Base-by-base conservation (phyloP, 1,140 invertebrate genomes). In the Chlorops oryzae region DNA sequence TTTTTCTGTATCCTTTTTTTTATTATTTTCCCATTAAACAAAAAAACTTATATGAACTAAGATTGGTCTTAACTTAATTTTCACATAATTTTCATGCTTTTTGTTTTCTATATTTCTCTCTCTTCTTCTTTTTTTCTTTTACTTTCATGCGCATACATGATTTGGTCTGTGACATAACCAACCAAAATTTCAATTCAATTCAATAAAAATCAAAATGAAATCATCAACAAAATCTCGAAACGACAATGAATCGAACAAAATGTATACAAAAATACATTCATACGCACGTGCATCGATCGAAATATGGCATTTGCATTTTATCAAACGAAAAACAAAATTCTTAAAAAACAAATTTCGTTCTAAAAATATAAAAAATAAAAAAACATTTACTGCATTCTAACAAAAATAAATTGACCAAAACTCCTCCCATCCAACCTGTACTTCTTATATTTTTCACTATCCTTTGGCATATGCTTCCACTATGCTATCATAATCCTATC, bases 61-160 rank as follows among this genome's bases (percentile, higher is more conserved):
- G n/a, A n/a, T n/a, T n/a, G n/a, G n/a, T n/a, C n/a, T n/a, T n/a
- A n/a, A n/a, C n/a, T n/a, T n/a, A n/a, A n/a, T n/a, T n/a, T n/a
- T n/a, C n/a, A n/a, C 54, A 59, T 44, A 57, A 59, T 54, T 56
- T 46, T 60, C 57, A 64, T 57, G 60, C 55, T 59, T 69, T 63
- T 65, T 69, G 54, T 64, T 63, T 68, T 49, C 55, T 56, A 51
- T 45, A 54, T 62, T 61, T 65, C 65, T 63, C 62, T 66, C 60
- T 69, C 60, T 65, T 68, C 68, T 59, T 62, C 59, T 66, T 61
- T 67, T 63, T 70, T 61, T 70, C 59, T 69, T 66, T 65, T 60
- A n/a, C 63, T 65, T 68, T 64, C 64, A 69, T 69, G 63, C 63
- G 65, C 65, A 52, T 52, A 52, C 44, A 54, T 58, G 59, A 62